These are phyloP conservation scores for Leptestheria dahalacensis DNA, from an alignment of 1,140 invertebrate genomes.

Conservation along the genomic window DNA sequence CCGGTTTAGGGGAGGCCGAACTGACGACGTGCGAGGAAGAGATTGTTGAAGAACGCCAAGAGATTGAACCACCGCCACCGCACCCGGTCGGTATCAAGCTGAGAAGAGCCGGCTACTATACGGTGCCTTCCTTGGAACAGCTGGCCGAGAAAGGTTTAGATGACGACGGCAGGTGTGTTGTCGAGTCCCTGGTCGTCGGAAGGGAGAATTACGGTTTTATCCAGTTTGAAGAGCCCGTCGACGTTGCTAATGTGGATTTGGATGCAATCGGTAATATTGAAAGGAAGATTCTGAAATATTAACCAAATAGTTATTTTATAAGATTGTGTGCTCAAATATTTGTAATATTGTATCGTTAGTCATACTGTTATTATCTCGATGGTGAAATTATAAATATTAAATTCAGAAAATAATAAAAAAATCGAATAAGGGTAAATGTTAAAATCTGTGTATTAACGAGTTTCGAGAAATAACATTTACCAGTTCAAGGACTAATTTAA, in stretches of 20 bases:
- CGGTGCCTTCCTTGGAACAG: constrained; percentile 62
- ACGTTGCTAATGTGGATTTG: constrained; percentile 75
- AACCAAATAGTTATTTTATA: too few relatives aligned
- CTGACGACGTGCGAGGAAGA: constrained; percentile 16
- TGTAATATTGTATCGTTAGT: too few relatives aligned
- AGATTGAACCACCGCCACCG: constrained; percentile 19
- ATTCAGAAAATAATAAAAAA: too few relatives aligned
- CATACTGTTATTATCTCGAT: too few relatives aligned
- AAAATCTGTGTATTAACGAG: too few relatives aligned
- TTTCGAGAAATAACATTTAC: too few relatives aligned
- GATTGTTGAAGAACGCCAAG: constrained; percentile 14
- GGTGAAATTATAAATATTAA: too few relatives aligned
- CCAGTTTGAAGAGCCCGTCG: constrained; percentile 68
- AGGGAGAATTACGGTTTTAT: constrained; percentile 84
- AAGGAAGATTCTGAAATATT: neutral
- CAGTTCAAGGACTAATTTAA: too few relatives aligned
- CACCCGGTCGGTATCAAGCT: constrained; percentile 34
- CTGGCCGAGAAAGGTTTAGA: constrained; percentile 43
- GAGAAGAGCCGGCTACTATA: constrained; percentile 57
- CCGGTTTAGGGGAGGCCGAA: constrained; percentile 6
- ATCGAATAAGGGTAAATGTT: too few relatives aligned
- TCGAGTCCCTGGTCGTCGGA: constrained; percentile 82
- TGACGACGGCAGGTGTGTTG: constrained; percentile 55
- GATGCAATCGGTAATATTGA: constrained; percentile 55
- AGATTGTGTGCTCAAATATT: too few relatives aligned